These are phyloP conservation scores for Mantis religiosa DNA, from an alignment of 2,888 invertebrate genomes.

Conservation along the genomic window DNA sequence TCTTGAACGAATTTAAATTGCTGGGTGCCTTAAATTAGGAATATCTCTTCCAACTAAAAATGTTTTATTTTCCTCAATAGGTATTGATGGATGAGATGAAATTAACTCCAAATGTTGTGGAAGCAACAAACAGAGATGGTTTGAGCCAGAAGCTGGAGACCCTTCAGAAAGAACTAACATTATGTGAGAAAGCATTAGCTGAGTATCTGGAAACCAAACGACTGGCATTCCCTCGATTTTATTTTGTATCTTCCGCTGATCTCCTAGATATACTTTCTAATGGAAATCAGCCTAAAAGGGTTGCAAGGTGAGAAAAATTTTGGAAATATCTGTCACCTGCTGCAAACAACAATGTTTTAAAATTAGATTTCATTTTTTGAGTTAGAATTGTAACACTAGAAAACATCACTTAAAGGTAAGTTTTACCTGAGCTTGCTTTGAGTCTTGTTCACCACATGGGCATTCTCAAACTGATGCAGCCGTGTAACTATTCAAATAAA, in stretches of 20 bases:
- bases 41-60: neutral
- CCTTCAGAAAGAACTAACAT: slow-evolving; percentile 77
- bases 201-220: slow-evolving; percentile 96
- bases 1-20: neutral
- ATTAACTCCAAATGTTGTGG: slow-evolving; percentile 81
- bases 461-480: no score
- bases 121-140: slow-evolving; percentile 83
- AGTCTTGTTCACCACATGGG: no score
- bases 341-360: no score
- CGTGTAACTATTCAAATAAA: no score
- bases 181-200: slow-evolving; percentile 94
- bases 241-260: slow-evolving; percentile 95
- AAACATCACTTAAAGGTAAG: no score
- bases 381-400: no score
- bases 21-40: no score
- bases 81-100: slow-evolving; percentile 71
- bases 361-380: no score
- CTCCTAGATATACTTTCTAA: slow-evolving; percentile 91
- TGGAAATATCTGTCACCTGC: no score
- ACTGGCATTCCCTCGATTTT: slow-evolving; percentile 89
- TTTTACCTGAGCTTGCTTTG: no score
- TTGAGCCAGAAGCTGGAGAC: slow-evolving; percentile 74
- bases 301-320: slow-evolving; percentile 48
- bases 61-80: slow-evolving; percentile 42
- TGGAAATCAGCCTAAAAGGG: slow-evolving; percentile 86